A percentile compares a stretch with the other conserved stretches of the same genome.
These are phyloP conservation scores for Porites lutea DNA, from an alignment of 64 coral and sea anemone species.

Conservation along the genomic window DNA sequence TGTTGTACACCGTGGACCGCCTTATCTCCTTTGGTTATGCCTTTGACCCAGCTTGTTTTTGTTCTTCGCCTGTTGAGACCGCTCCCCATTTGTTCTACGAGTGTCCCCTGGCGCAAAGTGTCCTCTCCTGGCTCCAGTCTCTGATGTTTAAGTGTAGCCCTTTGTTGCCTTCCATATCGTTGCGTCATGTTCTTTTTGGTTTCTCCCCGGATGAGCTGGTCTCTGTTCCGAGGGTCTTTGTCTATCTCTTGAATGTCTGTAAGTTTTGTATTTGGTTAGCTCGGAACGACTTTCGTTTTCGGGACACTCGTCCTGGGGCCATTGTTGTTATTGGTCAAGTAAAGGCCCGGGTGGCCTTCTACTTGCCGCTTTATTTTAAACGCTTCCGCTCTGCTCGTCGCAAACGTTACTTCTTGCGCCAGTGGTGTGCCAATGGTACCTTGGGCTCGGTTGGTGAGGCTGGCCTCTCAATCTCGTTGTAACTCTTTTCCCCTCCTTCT, in stretches of 20 bases:
- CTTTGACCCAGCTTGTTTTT: not conserved
- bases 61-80: not conserved
- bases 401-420: not conserved
- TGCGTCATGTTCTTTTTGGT: not conserved
- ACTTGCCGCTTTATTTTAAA: not conserved
- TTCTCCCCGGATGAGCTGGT: not conserved
- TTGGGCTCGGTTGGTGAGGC: too few species aligned
- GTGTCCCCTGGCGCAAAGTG: not conserved
- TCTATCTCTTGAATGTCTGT: not conserved
- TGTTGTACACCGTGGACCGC: not conserved
- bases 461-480: too few species aligned
- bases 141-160: not conserved
- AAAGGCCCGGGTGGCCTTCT: not conserved
- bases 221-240: not conserved
- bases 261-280: not conserved
- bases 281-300: constrained; percentile 5
- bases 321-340: too few species aligned
- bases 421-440: not conserved
- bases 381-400: not conserved
- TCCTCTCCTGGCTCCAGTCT: not conserved
- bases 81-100: not conserved
- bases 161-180: not conserved
- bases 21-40: not conserved
- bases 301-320: not conserved
- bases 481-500: too few species aligned